Percentiles rank a stretch among this genome's conserved stretches.
Evolutionary conservation across 2,888 invertebrate genomes (phyloP).

Genomic region (Chymomyza fuscimana): DNA sequence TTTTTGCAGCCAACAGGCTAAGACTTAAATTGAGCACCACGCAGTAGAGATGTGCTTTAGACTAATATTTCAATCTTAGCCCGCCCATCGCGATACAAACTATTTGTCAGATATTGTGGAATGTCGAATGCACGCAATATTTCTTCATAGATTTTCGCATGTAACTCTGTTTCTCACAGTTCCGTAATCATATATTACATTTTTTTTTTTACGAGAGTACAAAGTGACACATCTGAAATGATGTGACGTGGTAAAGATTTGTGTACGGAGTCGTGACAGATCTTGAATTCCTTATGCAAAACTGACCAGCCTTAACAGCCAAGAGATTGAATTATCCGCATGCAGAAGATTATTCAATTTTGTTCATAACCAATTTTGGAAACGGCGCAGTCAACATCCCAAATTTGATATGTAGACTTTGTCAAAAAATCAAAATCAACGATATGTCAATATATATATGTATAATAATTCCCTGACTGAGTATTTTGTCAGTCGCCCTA

Average conservation of each 20-base stretch:
- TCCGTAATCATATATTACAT: background rate
- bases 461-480: too few species aligned
- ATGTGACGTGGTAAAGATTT: background rate
- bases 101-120: slow-evolving; percentile 6
- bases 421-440: too few species aligned
- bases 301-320: too few species aligned
- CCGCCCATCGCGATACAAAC: background rate
- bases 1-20: slow-evolving; percentile 44
- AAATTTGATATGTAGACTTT: too few species aligned
- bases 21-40: background rate
- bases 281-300: too few species aligned
- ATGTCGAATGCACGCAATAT: slow-evolving; percentile 19
- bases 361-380: too few species aligned
- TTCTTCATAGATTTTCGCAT: background rate
- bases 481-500: too few species aligned
- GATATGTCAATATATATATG: too few species aligned
- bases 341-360: too few species aligned
- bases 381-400: too few species aligned
- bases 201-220: background rate
- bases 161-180: slow-evolving; percentile 1
- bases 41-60: background rate
- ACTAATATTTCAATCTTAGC: background rate
- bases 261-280: too few species aligned
- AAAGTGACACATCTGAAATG: background rate
- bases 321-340: too few species aligned